Evolutionary conservation across 2,888 invertebrate species (phyloP), one percentile per base, ranked within the genome.

Genomic region (Drosophila helvetica): DNA sequence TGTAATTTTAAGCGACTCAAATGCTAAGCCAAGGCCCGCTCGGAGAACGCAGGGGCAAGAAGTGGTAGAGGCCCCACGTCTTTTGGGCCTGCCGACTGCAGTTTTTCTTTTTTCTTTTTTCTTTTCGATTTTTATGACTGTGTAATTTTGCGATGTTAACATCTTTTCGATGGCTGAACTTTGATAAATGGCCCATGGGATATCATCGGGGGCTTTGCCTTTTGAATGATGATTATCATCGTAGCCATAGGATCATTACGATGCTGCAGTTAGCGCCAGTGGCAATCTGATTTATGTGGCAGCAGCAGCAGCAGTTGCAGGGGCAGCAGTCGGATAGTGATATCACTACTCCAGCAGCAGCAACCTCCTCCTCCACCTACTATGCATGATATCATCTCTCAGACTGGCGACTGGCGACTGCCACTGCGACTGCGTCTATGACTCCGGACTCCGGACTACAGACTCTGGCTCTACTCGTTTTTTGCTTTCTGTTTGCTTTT

Each of bases 61-160:
- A 15, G 38, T 7, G 38, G 15, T 38, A 7, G 38, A 15, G 15
- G 38, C 38, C 5, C 15, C 38, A 38, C 38, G 15, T 38, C 38
- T 15, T n/a, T 38, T 2, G 38, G 38, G 15, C 6, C 15, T 38
- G 38, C 38, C 15, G 38, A 38, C 38, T n/a, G 38, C n/a, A 38
- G 38, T 38, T 38, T 38, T n/a, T 15, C 38, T 38, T 38, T 15
- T 6, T n/a, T n/a, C n/a, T n/a, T 38, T 38, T 38, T n/a, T 15
- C 38, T 38, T 38, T 15, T 6, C 15, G 15, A 38, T 38, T 67
- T 80, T 78, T 72, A 77, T 59, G 61, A 64, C 79, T 64, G 56
- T 83, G 81, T 81, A 83, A 83, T 83, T 83, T 83, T 38, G 38
- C 66, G 81, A 74, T 86, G 83, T 81, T 84, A 83, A 76, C 87